Percentiles rank a stretch among this genome's conserved stretches.
These are phyloP conservation scores for Stegostoma tigrinum DNA, from an alignment of 2,113 vertebrate species.

Conservation along the genomic window DNA sequence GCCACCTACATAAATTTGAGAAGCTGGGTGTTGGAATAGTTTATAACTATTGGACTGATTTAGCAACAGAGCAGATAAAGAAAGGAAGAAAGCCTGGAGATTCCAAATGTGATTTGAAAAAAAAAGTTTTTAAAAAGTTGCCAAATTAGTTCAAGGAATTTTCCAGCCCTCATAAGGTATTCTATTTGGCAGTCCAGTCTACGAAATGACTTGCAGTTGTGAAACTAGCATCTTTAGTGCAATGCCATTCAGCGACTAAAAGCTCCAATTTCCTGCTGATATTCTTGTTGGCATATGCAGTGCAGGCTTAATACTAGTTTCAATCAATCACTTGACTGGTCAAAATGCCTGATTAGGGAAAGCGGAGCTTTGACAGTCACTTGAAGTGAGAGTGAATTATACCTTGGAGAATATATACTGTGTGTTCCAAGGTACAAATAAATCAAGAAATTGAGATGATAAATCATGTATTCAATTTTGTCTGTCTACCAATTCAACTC, in stretches of 20 bases:
- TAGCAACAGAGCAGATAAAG: neutral
- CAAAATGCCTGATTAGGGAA: neutral
- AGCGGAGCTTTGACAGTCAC: neutral
- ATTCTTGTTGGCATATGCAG: neutral
- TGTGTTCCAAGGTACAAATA: neutral
- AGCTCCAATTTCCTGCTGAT: neutral
- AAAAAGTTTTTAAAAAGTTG: neutral
- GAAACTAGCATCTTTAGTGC: neutral
- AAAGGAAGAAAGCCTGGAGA: neutral
- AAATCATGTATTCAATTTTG: neutral
- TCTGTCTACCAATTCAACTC: too few species aligned
- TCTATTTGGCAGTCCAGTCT: neutral
- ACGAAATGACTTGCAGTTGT: neutral
- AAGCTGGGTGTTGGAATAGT: neutral
- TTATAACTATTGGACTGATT: neutral
- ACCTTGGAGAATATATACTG: neutral
- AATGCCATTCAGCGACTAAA: neutral
- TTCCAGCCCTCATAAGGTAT: neutral
- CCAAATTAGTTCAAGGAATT: slow-evolving; percentile 7
- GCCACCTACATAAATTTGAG: neutral
- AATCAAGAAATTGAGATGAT: neutral
- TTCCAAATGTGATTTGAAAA: neutral
- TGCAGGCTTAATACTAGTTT: neutral
- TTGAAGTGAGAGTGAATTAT: neutral
- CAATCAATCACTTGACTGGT: neutral